Conservation (phyloP, 2,797 vertebrate genomes). For the Diplodus sargus region DNA sequence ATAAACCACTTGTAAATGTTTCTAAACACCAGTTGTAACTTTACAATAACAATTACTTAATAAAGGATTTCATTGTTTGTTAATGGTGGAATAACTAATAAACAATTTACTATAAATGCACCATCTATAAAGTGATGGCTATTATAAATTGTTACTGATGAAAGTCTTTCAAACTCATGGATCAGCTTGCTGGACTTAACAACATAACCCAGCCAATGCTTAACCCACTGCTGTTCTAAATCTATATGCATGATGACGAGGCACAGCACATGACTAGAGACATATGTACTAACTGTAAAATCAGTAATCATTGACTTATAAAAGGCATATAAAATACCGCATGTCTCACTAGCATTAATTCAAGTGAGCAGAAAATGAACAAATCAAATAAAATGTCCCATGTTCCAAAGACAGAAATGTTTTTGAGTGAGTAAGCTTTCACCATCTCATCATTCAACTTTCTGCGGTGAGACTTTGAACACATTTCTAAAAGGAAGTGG, state of each 20-base stretch:
- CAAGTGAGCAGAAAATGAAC: background rate
- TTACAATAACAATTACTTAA: too few species aligned
- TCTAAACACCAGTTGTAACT: too few species aligned
- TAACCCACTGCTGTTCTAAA: too few species aligned
- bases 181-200: too few species aligned
- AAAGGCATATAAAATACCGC: background rate
- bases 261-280: background rate
- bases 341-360: background rate
- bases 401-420: background rate
- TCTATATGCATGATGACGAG: background rate
- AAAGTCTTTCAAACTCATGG: too few species aligned
- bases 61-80: too few species aligned
- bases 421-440: background rate
- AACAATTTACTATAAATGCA: too few species aligned
- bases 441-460: background rate
- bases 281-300: background rate
- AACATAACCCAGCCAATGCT: too few species aligned
- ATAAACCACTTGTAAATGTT: too few species aligned
- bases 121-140: too few species aligned
- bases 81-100: too few species aligned
- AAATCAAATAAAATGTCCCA: background rate
- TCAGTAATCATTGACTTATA: background rate
- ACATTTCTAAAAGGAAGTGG: slow-evolving; percentile 59
- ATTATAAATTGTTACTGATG: too few species aligned
- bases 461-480: slow-evolving; percentile 28